Conservation (phyloP, 2,797 vertebrate species). For the Lepidocolaptes lacrymiger region DNA sequence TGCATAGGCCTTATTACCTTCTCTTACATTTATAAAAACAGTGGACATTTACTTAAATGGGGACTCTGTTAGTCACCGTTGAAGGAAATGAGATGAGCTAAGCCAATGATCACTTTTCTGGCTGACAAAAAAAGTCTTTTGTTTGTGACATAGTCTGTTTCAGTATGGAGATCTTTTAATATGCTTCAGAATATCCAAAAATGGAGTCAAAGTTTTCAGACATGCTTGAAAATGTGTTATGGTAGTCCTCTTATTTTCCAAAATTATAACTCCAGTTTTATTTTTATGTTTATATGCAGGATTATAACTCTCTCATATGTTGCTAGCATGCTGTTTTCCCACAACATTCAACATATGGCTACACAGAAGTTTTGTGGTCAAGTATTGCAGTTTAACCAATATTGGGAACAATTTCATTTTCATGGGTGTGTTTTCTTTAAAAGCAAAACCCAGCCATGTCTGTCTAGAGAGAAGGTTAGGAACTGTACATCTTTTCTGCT, state of each 20-base stretch:
- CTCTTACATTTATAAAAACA: neutral
- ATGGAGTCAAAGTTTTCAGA: neutral
- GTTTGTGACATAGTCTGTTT: neutral
- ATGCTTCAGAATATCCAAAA: neutral
- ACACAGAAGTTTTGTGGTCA: neutral
- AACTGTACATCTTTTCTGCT: neutral
- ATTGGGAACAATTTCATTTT: neutral
- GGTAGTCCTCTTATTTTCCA: neutral
- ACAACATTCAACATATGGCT: neutral
- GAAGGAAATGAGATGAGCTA: neutral
- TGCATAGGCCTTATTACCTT: neutral
- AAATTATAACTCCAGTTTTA: neutral
- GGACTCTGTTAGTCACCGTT: neutral
- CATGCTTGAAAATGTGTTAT: neutral
- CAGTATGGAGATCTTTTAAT: neutral
- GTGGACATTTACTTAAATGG: neutral
- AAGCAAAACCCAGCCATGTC: neutral
- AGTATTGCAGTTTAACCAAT: neutral
- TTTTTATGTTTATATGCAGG: neutral
- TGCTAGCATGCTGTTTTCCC: neutral
- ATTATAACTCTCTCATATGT: neutral
- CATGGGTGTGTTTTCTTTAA: neutral
- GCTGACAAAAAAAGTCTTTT: neutral
- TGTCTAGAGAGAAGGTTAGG: neutral
- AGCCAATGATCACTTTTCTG: accelerated